Percentiles rank a stretch among this genome's conserved stretches.
These are phyloP conservation scores for Drosophila paramelanica DNA, from an alignment of 2,888 invertebrate species.

Conservation along the genomic window DNA sequence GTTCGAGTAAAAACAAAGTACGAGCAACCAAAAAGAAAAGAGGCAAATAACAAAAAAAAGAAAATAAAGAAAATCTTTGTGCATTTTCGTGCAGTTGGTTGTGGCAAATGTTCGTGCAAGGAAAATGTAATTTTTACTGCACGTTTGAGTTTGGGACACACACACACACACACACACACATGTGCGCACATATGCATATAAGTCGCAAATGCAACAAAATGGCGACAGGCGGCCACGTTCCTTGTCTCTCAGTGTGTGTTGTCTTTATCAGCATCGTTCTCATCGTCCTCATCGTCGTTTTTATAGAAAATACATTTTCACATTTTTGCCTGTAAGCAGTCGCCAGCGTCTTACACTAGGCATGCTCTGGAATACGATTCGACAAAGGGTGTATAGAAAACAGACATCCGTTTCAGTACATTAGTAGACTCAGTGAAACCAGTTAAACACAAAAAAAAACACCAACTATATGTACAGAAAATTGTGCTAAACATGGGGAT, in stretches of 20 bases:
- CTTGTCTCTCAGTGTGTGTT: slow-evolving; percentile 63
- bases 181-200: slow-evolving; percentile 64
- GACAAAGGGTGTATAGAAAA: background rate
- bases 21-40: slow-evolving; percentile 23
- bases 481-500: background rate
- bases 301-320: slow-evolving; percentile 74
- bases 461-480: background rate
- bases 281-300: slow-evolving; percentile 52
- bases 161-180: slow-evolving; percentile 7
- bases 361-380: slow-evolving; percentile 20
- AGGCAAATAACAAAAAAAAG: slow-evolving; percentile 22
- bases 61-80: slow-evolving; percentile 49
- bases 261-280: slow-evolving; percentile 76
- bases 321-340: slow-evolving; percentile 57
- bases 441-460: background rate
- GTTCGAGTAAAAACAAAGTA: slow-evolving; percentile 54
- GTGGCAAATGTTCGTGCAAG: slow-evolving; percentile 73
- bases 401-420: background rate
- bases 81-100: slow-evolving; percentile 73
- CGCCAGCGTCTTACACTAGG: slow-evolving; percentile 22
- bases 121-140: slow-evolving; percentile 78
- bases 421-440: background rate
- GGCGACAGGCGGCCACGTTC: slow-evolving; percentile 71
- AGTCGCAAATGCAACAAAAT: slow-evolving; percentile 78
- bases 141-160: slow-evolving; percentile 52